phyloP scores from a whole-genome alignment of 2,113 vertebrate species.

The Xenopus laevis region DNA sequence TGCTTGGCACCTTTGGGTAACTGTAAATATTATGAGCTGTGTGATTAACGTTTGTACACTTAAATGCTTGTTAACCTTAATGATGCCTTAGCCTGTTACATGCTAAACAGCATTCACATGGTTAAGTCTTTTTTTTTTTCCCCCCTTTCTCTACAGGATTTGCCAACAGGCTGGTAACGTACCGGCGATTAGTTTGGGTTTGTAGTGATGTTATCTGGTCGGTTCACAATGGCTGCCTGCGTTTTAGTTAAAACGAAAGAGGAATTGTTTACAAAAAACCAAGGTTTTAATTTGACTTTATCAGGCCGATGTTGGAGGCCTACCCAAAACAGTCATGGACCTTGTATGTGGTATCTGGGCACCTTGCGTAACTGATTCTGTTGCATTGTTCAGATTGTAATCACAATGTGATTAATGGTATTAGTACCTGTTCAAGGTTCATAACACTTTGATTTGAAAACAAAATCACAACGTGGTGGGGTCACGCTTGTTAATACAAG shows the following conservation, averaged over 20 bases:
- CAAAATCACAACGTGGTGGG: too few relatives aligned
- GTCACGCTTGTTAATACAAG: too few relatives aligned
- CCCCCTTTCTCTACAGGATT: not conserved
- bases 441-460: too few relatives aligned
- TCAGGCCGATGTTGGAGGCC: too few relatives aligned
- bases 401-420: not conserved
- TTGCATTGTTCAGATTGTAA: not conserved
- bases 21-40: slow-evolving; percentile 19
- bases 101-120: not conserved
- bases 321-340: too few relatives aligned
- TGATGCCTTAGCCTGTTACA: not conserved
- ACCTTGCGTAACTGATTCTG: not conserved
- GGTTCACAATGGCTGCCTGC: too few relatives aligned
- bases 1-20: slow-evolving; percentile 8
- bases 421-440: too few relatives aligned
- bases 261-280: too few relatives aligned
- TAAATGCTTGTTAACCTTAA: not conserved
- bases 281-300: too few relatives aligned
- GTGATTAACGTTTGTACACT: not conserved
- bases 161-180: too few relatives aligned
- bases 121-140: not conserved
- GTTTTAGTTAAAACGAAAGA: not conserved
- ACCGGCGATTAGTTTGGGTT: not conserved
- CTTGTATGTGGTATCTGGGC: not conserved
- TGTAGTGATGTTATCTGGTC: slow-evolving; percentile 7